Conservation (phyloP, 2,888 invertebrate genomes). For the Eurytoma californica region DNA sequence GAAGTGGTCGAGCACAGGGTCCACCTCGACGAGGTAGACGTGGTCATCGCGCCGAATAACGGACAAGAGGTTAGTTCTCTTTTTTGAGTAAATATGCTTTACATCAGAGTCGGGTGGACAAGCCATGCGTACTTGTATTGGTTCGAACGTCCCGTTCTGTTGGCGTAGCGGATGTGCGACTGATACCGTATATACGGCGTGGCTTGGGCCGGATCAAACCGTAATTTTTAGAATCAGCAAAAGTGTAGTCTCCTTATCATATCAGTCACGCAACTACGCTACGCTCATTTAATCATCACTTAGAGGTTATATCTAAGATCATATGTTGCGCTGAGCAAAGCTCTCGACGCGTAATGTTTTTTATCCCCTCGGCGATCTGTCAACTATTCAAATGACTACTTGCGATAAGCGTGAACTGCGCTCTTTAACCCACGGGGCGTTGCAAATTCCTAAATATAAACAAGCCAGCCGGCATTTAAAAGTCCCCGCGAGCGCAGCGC, state of each 20-base stretch:
- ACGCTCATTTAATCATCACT: too few species aligned
- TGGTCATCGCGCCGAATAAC: slow-evolving; percentile 82
- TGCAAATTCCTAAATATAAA: too few species aligned
- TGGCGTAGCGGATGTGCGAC: too few species aligned
- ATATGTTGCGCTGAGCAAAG: neutral
- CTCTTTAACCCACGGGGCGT: too few species aligned
- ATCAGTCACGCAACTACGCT: too few species aligned
- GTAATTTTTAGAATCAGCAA: neutral
- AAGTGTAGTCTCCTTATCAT: neutral
- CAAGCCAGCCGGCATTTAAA: neutral
- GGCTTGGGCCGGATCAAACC: too few species aligned
- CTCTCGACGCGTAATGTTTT: neutral
- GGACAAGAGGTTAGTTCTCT: slow-evolving; percentile 84
- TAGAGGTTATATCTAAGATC: neutral
- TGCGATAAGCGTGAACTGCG: too few species aligned
- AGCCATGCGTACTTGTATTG: neutral
- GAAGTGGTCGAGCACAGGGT: slow-evolving; percentile 86
- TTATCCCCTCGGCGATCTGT: neutral
- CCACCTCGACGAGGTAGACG: slow-evolving; percentile 88
- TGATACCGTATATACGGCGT: too few species aligned
- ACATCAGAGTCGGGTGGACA: too few species aligned
- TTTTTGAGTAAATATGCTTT: neutral
- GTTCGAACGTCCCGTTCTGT: too few species aligned
- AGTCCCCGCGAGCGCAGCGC: neutral
- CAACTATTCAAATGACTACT: too few species aligned